phyloP scores from a whole-genome alignment of 2,888 invertebrate species.

The Philereme vetulata region DNA sequence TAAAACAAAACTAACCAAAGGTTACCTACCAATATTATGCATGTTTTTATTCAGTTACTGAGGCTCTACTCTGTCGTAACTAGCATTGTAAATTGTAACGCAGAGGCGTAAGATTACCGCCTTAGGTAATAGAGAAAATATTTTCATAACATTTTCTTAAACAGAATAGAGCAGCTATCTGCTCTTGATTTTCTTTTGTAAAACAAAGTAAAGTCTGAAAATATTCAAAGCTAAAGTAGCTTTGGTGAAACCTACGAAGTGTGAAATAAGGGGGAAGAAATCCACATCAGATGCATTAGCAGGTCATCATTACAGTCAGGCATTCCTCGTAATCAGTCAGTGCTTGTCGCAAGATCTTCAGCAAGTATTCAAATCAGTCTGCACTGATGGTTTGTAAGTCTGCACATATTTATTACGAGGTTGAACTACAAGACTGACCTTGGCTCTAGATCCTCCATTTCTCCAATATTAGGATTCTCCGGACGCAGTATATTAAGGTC shows the following conservation, averaged over 20 bases:
- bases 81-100: slow-evolving; percentile 20
- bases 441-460: slow-evolving; percentile 85
- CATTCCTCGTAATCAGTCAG: too few species aligned
- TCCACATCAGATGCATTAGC: too few species aligned
- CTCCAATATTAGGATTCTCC: slow-evolving; percentile 88
- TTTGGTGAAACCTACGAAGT: too few species aligned
- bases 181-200: slow-evolving; percentile 20
- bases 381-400: too few species aligned
- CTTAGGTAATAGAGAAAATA: slow-evolving; percentile 36
- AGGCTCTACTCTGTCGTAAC: slow-evolving; percentile 27
- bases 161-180: slow-evolving; percentile 25
- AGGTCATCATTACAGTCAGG: too few species aligned
- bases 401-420: too few species aligned
- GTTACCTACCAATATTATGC: too few species aligned
- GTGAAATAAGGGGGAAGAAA: too few species aligned
- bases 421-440: slow-evolving; percentile 66
- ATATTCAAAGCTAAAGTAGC: not conserved
- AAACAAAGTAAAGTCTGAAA: slow-evolving; percentile 3
- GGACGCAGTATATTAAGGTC: slow-evolving; percentile 80
- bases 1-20: too few species aligned
- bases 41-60: slow-evolving; percentile 22
- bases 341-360: too few species aligned
- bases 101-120: slow-evolving; percentile 34
- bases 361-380: too few species aligned
- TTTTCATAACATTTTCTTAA: slow-evolving; percentile 34